phyloP scores from a whole-genome alignment of 1,140 invertebrate species.

The Scaptodrosophila lebanonensis region DNA sequence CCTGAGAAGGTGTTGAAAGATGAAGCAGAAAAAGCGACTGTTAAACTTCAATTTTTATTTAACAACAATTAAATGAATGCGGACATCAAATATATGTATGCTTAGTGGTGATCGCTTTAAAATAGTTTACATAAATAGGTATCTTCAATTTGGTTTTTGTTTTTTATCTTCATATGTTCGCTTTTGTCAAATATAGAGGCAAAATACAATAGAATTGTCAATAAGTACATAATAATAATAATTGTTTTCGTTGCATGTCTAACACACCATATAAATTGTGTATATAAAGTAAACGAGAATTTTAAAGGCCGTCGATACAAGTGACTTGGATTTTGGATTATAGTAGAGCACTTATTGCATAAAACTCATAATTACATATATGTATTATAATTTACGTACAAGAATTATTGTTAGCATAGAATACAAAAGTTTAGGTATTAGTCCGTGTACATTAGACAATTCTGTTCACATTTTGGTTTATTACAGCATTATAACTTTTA shows the following conservation, averaged over 20 bases:
- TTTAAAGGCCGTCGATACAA: constrained; percentile 72
- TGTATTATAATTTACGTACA: too few relatives aligned
- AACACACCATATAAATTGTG: too few relatives aligned
- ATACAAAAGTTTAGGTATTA: constrained; percentile 62
- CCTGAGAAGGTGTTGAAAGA: too few relatives aligned
- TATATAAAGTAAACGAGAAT: constrained; percentile 70
- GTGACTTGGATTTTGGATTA: constrained; percentile 75
- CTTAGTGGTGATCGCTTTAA: too few relatives aligned
- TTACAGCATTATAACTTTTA: constrained; percentile 68
- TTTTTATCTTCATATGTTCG: constrained; percentile 10
- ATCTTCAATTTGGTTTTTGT: constrained; percentile 19
- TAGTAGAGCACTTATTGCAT: too few relatives aligned
- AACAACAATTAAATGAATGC: constrained; percentile 72
- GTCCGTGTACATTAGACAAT: constrained; percentile 75
- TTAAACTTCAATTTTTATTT: constrained; percentile 69
- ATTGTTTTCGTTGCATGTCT: constrained; percentile 69
- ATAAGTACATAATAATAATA: constrained; percentile 68
- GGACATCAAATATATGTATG: constrained; percentile 72
- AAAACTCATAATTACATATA: too few relatives aligned
- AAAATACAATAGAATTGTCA: constrained; percentile 50
- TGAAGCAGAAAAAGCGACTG: too few relatives aligned
- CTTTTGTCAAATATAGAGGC: constrained; percentile 32
- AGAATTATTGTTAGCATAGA: constrained; percentile 24
- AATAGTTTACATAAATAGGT: constrained; percentile 69
- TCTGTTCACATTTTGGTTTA: constrained; percentile 74